Conservation (phyloP, 2,888 invertebrate species). For the Amphimallon solstitiale region DNA sequence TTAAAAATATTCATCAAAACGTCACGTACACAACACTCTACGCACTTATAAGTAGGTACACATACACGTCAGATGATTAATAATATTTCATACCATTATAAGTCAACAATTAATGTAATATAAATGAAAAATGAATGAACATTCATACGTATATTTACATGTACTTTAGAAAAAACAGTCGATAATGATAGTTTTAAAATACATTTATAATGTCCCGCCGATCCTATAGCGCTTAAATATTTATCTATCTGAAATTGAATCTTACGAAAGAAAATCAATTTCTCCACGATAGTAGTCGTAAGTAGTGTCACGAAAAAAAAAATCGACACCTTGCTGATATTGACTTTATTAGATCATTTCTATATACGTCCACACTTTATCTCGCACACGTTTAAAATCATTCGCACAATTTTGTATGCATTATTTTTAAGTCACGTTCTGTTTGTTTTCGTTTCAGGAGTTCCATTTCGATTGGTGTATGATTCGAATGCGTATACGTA, state of each 20-base stretch:
- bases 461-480: conserved; percentile 1
- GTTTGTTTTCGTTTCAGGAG: conserved; percentile 25
- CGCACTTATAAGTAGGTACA: conserved; percentile 4
- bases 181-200: neutral
- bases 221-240: too few relatives aligned
- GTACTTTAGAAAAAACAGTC: neutral
- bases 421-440: conserved; percentile 30
- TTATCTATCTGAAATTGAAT: too few relatives aligned
- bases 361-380: conserved; percentile 51
- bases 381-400: conserved; percentile 36
- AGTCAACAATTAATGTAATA: conserved; percentile 33
- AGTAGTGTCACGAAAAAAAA: conserved; percentile 32
- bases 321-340: conserved; percentile 41
- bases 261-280: conserved; percentile 19
- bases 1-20: conserved; percentile 21
- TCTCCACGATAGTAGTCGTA: conserved; percentile 16
- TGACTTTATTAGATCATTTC: conserved; percentile 53
- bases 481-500: neutral
- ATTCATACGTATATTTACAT: neutral
- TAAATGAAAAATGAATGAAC: conserved; percentile 17
- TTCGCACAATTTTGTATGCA: conserved; percentile 26
- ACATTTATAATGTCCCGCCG: too few relatives aligned
- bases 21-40: conserved; percentile 39
- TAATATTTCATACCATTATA: conserved; percentile 33
- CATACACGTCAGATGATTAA: conserved; percentile 32